Evolutionary conservation across 2,797 vertebrate species (phyloP).

Genomic region (Cirrhinus molitorella): DNA sequence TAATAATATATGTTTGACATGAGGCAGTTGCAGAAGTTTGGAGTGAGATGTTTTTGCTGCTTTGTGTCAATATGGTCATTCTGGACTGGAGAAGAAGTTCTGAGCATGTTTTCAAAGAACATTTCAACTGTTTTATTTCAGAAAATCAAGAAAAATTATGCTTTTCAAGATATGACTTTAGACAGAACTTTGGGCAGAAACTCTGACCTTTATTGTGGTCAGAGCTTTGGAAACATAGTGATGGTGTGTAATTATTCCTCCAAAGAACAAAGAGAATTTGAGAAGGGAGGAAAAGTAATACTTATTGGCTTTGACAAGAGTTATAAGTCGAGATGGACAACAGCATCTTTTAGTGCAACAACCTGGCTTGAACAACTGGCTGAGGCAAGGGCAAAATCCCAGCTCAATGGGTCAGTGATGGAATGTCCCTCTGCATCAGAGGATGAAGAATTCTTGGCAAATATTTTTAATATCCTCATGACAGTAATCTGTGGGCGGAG

Average conservation of each 20-base stretch:
- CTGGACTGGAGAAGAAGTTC: not conserved
- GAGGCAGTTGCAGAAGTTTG: not conserved
- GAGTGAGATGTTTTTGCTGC: not conserved
- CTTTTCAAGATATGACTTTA: not conserved
- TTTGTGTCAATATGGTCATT: not conserved
- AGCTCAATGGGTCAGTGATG: constrained; percentile 30
- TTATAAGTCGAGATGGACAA: not conserved
- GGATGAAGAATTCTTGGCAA: constrained; percentile 42
- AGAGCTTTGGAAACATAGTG: constrained; percentile 4
- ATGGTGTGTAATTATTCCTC: not conserved
- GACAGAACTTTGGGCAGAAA: constrained; percentile 1
- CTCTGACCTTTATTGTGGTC: not conserved
- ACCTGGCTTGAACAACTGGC: constrained; percentile 12
- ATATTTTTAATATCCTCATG: constrained; percentile 48
- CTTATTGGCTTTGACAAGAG: not conserved
- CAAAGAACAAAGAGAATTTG: not conserved
- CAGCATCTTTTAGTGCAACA: constrained; percentile 7
- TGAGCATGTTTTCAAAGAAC: not conserved
- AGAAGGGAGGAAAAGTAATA: not conserved
- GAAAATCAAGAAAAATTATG: not conserved
- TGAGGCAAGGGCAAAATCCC: constrained; percentile 30
- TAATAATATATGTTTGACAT: not conserved
- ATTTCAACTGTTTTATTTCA: not conserved
- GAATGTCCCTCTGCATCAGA: constrained; percentile 39
- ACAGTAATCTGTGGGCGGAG: constrained; percentile 38